Percentiles rank a stretch among this genome's conserved stretches.
These are phyloP conservation scores for Scolanthus callimorphus DNA, from an alignment of 92 coral and sea anemone genomes.

Conservation along the genomic window DNA sequence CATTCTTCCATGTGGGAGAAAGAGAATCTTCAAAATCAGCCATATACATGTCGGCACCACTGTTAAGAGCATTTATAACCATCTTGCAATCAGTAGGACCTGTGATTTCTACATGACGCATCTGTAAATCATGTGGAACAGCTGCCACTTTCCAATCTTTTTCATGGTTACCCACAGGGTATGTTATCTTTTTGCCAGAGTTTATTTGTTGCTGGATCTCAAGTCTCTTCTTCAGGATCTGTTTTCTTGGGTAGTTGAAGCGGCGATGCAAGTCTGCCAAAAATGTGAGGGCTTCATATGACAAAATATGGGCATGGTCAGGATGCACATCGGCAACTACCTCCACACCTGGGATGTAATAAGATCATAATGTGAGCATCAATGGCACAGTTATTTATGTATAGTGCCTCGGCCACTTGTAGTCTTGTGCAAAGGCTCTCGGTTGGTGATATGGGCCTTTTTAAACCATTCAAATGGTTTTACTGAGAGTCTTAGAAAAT, in stretches of 20 bases:
- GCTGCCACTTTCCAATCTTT: constrained; percentile 94
- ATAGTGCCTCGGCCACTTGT: no score
- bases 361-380: no score
- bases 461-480: no score
- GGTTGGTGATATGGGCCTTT: no score
- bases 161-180: constrained; percentile 76
- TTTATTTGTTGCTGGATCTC: constrained; percentile 72
- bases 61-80: constrained; percentile 97
- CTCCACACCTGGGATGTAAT: constrained; percentile 79
- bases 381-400: no score
- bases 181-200: constrained; percentile 59
- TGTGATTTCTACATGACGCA: constrained; percentile 97
- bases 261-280: constrained; percentile 94
- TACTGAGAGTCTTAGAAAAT: no score
- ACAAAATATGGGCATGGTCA: constrained; percentile 59
- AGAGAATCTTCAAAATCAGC: constrained; percentile 98
- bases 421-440: no score
- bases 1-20: constrained; percentile 90
- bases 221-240: constrained; percentile 80
- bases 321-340: constrained; percentile 77
- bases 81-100: constrained; percentile 97
- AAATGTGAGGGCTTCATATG: constrained; percentile 86
- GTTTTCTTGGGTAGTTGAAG: constrained; percentile 89
- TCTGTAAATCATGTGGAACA: constrained; percentile 90
- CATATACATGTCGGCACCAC: constrained; percentile 98